Evolutionary conservation across 2,113 vertebrate species (phyloP), one percentile per base, ranked within the genome.

Genomic region (Sinocyclocheilus anshuiensis): DNA sequence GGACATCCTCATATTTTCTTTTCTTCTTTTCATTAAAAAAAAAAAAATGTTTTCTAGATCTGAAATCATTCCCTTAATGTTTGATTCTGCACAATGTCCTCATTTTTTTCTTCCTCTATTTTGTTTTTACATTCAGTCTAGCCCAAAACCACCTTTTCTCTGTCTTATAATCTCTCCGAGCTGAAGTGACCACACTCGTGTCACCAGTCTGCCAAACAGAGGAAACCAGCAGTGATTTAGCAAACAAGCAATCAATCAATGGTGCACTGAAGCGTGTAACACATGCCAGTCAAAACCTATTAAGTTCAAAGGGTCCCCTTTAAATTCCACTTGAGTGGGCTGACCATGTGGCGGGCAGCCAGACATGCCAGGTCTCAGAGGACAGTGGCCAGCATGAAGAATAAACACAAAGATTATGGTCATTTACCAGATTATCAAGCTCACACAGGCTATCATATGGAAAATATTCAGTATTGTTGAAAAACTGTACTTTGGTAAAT

Each of bases 271-370:
- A 93, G 95, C 94, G 92, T 90, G 90, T 93, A 96, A 96, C 95
- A 96, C 96, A 96, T 95, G 94, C 94, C 96, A 97, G 96, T 96
- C 95, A 96, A 95, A 96, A 96, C 85, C 96, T 90, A 97, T 96
- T 96, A 96, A 87, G 92, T 93, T 96, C 95, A 96, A 97, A 93
- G 91, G 90, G 90, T 86, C 90, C 92, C 92, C 92, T 96, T 96
- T 94, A 94, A 94, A 95, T 96, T 97, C 94, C 94, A 95, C 96
- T 94, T 96, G 93, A 95, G 91, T 92, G 94, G 91, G 89, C 92
- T 93, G 94, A 96, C 94, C 94, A 92, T 48, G 92, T 91, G 94
- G 93, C 95, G 94, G 92, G 91, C 91, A 92, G 94, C 92, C 95
- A 94, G 93, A 95, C 93, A 94, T 92, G 94, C 93, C 92, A 93